Percentiles rank a stretch among this genome's conserved stretches.
Conservation (phyloP, 1,140 invertebrate genomes). For the Galendromus occidentalis region DNA sequence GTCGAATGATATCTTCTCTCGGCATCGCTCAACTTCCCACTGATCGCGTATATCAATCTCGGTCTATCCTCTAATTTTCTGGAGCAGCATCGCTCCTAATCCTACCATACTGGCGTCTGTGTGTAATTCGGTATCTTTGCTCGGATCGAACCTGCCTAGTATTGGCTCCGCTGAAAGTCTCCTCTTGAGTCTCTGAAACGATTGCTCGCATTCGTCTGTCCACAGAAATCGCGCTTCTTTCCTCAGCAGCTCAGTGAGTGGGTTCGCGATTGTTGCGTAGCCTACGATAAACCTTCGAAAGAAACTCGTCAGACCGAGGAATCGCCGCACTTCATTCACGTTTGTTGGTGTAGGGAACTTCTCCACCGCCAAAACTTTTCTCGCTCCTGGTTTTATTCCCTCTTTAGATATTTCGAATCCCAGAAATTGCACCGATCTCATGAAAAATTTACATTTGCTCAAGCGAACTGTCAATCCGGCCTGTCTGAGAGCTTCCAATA, state of each 20-base stretch:
- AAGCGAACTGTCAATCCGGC: constrained; percentile 7
- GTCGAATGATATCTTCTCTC: neutral
- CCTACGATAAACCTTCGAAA: constrained; percentile 24
- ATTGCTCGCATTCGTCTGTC: constrained; percentile 23
- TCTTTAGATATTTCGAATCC: constrained; percentile 4
- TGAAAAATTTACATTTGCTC: constrained; percentile 13
- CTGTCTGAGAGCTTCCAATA: neutral
- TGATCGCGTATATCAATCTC: neutral
- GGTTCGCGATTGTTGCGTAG: constrained; percentile 22
- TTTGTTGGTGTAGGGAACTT: constrained; percentile 19
- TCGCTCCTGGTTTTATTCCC: neutral
- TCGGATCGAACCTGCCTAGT: neutral
- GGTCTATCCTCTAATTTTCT: neutral
- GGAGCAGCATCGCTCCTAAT: neutral
- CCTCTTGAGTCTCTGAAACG: constrained; percentile 24
- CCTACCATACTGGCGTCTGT: constrained; percentile 15
- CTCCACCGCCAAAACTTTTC: constrained; percentile 8
- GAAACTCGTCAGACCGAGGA: constrained; percentile 25
- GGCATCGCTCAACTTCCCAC: neutral
- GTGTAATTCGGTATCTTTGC: constrained; percentile 9
- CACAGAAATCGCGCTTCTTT: constrained; percentile 27
- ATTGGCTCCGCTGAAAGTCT: constrained; percentile 15
- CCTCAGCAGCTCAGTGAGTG: constrained; percentile 26
- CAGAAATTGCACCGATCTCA: constrained; percentile 11
- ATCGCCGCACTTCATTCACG: constrained; percentile 20